Evolutionary conservation across 2,797 vertebrate species (phyloP), one percentile per base, ranked within the genome.

Genomic region (Gymnocypris eckloni): DNA sequence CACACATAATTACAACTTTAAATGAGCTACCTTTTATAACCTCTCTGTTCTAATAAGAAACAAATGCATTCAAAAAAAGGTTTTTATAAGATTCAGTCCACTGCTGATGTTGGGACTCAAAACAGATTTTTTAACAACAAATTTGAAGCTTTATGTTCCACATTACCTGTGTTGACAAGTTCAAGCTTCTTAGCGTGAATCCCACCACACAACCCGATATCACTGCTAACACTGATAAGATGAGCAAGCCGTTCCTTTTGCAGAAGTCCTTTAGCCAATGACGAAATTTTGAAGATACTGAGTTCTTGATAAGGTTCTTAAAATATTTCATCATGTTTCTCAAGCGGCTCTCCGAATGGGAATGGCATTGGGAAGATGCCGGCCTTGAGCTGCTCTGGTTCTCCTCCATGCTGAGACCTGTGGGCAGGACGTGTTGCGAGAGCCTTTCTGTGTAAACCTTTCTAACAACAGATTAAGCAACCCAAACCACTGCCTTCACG

Each of bases 131-230:
- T 16, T 28, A 33, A n/a, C 39, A 66, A 28, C 9, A 25, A 48
- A 50, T 52, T 15, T 41, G 9, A 85, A 82, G 43, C 4, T 25
- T 18, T 48, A 69, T 15, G 10, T 11, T 15, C 3, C 8, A 16
- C 16, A 84, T 22, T 92, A 97, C 97, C 96, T 97, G 95, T 43
- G 96, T 95, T 0, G 96, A 96, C 67, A 97, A 93, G 90, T 97
- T 95, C 83, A 97, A 54, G 0, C 93, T 89, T 82, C 97, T 91
- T 48, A 97, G 92, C 56, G 94, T 45, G 88, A 96, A 97, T 6
- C 97, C 97, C 28, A 97, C 92, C 22, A 94, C 89, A 61, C 97
- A 97, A 5, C 97, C 97, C 0, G 94, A 94, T 66, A 95, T 87
- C 1, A 97, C 96, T 0, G 97, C 97, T 2, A 97, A 91, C 66